Base-by-base conservation (phyloP, 2,113 vertebrate genomes). In the Ageneiosus marmoratus region DNA sequence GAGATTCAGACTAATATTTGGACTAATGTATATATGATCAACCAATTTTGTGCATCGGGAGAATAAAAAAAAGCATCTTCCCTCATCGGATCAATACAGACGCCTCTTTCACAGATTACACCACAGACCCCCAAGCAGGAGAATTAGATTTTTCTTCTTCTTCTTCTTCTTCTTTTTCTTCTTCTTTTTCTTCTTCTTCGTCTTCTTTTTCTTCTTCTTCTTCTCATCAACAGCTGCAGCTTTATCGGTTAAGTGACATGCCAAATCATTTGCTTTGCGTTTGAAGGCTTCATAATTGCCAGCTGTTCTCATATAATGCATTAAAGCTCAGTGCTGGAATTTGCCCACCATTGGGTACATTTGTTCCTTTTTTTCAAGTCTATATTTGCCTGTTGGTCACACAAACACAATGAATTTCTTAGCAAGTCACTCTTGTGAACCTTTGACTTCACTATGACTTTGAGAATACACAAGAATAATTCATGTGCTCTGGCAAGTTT, bases 381-480 rank as follows among this genome's bases (percentile, higher is more conserved):
- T 81, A n/a, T 78, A 46, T 81, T 83, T 73, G 70, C 81, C 86
- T 88, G 86, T 78, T 79, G 79, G 88, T 74, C 77, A 79, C 84
- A 83, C 56, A 82, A 85, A 83, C 81, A 86, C 84, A 89, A 86
- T 77, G 48, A 58, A 76, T 82, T 77, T 86, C 81, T 89, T 82
- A 87, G 84, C 86, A 86, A 91, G 89, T 92, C 90, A 88, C 91
- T 90, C 87, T 92, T 94, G 92, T 93, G 88, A 91, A 91, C 91
- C 91, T 91, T 91, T 90, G 88, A 86, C 92, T 93, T 93, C 88
- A 83, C 89, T 89, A 91, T 94, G 93, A 93, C 94, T 94, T 93
- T 94, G 92, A 95, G 91, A 92, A 92, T 89, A 51, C 89, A 83
- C 87, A 80, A 89, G 94, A 94, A 95, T 94, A 94, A 94, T 94